Base-by-base conservation (phyloP, 2,797 vertebrate species). In the Sebastes trivittatus region DNA sequence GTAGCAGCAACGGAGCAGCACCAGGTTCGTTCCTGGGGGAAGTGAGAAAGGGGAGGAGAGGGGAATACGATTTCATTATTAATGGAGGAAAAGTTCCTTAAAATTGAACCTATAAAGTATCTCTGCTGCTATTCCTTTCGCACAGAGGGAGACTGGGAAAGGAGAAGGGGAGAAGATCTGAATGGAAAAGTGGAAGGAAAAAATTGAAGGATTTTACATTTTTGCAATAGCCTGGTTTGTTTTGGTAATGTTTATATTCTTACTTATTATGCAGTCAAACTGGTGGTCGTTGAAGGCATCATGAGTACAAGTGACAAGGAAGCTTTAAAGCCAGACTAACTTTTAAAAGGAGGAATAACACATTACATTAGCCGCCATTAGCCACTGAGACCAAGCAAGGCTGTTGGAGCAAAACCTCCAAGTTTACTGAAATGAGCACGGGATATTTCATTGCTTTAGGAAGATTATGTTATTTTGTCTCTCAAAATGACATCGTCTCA, bases 61-160 rank as follows among this genome's bases (percentile, higher is more conserved):
- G 89, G 82, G 71, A 83, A 72, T 87, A 84, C 18, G 5, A 89
- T 92, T 93, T 90, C 85, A 94, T 95, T 94, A 93, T 94, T 94
- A 94, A 95, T 94, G 87, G 78, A 81, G 46, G 81, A 90, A 91
- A 91, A 75, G 65, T 89, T 93, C 79, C 73, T 83, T 89, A 63
- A 91, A 91, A 94, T 83, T 91, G 80, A 88, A 88, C 80, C 79
- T 80, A 71, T 89, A 92, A 92, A 90, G 87, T 87, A 85, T 89
- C 85, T 85, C 75, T 38, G 84, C 74, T 76, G 62, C 71, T 67
- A 75, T 61, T 82, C n/a, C 49, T 30, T 77, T 65, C 2, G 3
- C 79, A 73, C 72, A 55, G 46, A 65, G 56, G 49, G 46, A 74
- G 71, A 52, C 42, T 54, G 62, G 69, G 81, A 82, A 20, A 74